Conservation (phyloP, 2,888 invertebrate species). For the Megalurothrips usitatus region DNA sequence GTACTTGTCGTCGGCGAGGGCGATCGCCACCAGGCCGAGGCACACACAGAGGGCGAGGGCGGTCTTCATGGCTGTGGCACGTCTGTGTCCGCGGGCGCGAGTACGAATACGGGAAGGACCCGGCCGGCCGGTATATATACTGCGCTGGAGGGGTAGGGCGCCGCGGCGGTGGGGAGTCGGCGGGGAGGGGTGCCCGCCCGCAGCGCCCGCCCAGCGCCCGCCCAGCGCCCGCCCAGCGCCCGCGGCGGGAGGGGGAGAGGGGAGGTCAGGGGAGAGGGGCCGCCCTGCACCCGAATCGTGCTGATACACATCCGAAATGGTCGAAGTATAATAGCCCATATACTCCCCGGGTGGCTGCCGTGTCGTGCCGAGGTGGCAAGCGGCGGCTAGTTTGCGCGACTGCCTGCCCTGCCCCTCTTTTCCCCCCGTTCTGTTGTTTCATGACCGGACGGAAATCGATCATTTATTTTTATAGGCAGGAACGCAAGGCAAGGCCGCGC, state of each 20-base stretch:
- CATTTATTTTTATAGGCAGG: too few species aligned
- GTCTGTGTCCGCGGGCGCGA: not conserved
- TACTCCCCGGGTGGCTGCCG: too few species aligned
- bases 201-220: not conserved
- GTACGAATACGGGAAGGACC: constrained; percentile 2
- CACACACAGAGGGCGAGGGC: constrained; percentile 21
- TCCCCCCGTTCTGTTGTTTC: too few species aligned
- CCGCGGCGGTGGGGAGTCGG: not conserved
- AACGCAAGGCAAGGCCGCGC: too few species aligned
- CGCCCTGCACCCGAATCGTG: not conserved
- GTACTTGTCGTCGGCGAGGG: constrained; percentile 49
- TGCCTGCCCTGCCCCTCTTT: too few species aligned
- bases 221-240: not conserved
- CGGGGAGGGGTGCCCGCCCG: not conserved
- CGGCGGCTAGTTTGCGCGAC: too few species aligned
- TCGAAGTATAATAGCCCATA: too few species aligned
- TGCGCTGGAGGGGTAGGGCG: not conserved
- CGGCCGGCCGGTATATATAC: not conserved
- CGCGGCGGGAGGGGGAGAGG: not conserved
- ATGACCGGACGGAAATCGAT: too few species aligned
- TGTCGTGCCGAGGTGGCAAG: too few species aligned
- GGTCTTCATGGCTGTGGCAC: constrained; percentile 28
- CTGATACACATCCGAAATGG: too few species aligned
- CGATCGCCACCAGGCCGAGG: constrained; percentile 29
- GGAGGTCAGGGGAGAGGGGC: not conserved